Base-by-base conservation (phyloP, 2,113 vertebrate species). In the Sebastes schlegelii region DNA sequence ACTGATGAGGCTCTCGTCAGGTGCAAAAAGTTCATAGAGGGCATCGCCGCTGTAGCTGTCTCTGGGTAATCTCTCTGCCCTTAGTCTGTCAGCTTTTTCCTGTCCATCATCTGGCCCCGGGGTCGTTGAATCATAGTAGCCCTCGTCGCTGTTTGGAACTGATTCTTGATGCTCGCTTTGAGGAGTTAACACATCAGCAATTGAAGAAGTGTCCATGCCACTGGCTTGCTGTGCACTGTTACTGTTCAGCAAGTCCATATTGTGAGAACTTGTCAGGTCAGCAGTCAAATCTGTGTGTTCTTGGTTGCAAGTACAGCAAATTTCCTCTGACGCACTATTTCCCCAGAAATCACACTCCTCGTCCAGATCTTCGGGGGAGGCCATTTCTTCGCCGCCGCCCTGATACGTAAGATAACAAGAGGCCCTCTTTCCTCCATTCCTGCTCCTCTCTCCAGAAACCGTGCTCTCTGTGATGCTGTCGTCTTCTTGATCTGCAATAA, bases 21-120 rank as follows among this genome's bases (percentile, higher is more conserved):
- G 95, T 12, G 97, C 97, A 91, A 97, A 97, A 66, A 99, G 97
- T 84, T 99, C 98, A 9, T 99, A 99, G 23, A 99, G 97, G 34
- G 98, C 98, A 80, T 99, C 98, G 0, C 98, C 98, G 0, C 98
- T 99, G 89, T 99, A 99, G 86, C 98, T 99, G 90, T 99, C 98
- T 46, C 98, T 92, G 52, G 98, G 97, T 26, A 99, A 94, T 17
- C 96, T 95, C 48, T 97, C 96, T 61, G 95, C 95, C 58, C 85
- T 94, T 8, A 95, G 86, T 84, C 95, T 90, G 2, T 96, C 91
- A 0, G 93, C 77, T 77, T 95, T 94, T 34, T 98, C 98, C 4
- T 96, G 95, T 1, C 85, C 93, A 42, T 99, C 98, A 2, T 99
- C 98, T 0, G 93, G 97, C 65, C 97, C 98, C 0, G 98, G 98